A percentile compares a stretch with the other conserved stretches of the same genome.
Conservation (phyloP, 2,797 vertebrate species). For the Nannoperca obscura region DNA sequence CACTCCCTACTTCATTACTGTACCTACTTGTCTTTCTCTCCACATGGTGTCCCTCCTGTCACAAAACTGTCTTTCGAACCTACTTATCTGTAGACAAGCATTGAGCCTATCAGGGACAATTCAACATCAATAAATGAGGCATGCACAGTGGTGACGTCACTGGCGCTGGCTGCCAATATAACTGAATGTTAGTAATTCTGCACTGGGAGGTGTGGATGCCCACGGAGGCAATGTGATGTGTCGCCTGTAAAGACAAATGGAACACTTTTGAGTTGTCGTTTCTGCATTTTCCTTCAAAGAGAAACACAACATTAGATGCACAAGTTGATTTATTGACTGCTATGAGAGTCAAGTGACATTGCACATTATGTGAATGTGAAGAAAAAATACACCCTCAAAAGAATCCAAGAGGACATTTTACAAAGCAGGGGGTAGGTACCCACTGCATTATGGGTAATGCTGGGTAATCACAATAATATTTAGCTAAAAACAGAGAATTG, state of each 20-base stretch:
- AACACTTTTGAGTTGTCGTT: background rate
- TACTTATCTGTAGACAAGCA: constrained; percentile 49
- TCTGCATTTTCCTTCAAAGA: constrained; percentile 12
- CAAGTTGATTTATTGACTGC: constrained; percentile 17
- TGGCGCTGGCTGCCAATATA: constrained; percentile 16
- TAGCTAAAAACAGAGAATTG: constrained; percentile 5
- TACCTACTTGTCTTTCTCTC: background rate
- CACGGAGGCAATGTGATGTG: constrained; percentile 9
- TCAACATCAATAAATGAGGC: constrained; percentile 47
- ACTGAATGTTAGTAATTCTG: constrained; percentile 34
- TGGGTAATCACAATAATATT: constrained; percentile 39
- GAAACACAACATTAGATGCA: background rate
- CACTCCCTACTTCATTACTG: constrained; percentile 11
- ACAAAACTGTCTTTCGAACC: constrained; percentile 33
- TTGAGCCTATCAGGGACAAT: constrained; percentile 34
- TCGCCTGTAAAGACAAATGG: background rate
- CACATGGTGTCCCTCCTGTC: constrained; percentile 20
- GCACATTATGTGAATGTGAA: background rate
- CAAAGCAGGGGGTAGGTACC: background rate
- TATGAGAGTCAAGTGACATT: background rate
- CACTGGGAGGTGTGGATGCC: background rate
- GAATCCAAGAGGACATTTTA: constrained; percentile 16
- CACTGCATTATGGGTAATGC: constrained; percentile 30
- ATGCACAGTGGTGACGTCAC: constrained; percentile 11
- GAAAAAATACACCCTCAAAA: constrained; percentile 18